These are phyloP conservation scores for Sterrhoptilus dennistouni DNA, from an alignment of 2,113 vertebrate species.

Conservation along the genomic window DNA sequence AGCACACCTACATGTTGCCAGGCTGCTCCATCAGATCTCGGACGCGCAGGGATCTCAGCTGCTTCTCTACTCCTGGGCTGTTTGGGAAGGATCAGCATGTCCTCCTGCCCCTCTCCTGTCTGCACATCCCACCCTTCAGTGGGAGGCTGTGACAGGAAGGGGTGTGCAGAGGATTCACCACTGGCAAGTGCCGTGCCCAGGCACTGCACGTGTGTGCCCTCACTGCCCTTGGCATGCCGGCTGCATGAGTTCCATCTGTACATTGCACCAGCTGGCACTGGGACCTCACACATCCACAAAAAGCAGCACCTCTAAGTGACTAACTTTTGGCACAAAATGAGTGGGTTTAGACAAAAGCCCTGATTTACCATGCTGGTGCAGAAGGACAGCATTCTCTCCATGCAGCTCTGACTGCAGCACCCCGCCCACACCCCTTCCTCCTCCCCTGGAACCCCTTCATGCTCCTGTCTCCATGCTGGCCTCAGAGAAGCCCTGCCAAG, in stretches of 20 bases:
- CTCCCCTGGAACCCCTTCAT: neutral
- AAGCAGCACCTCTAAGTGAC: neutral
- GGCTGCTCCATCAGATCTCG: fast-evolving
- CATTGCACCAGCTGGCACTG: neutral
- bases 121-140: neutral
- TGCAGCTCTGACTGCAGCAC: fast-evolving
- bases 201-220: fast-evolving
- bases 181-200: neutral
- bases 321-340: neutral
- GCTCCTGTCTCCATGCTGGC: neutral
- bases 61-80: fast-evolving
- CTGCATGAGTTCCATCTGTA: fast-evolving
- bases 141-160: neutral
- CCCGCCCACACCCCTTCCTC: neutral
- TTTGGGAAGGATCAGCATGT: neutral
- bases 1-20: neutral
- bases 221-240: fast-evolving
- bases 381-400: neutral
- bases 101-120: neutral
- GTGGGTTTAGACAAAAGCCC: neutral
- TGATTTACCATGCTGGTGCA: neutral
- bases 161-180: fast-evolving
- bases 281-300: neutral
- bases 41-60: fast-evolving
- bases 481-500: neutral